Base-by-base conservation (phyloP, 2,797 vertebrate genomes). In the Apogon talboti region DNA sequence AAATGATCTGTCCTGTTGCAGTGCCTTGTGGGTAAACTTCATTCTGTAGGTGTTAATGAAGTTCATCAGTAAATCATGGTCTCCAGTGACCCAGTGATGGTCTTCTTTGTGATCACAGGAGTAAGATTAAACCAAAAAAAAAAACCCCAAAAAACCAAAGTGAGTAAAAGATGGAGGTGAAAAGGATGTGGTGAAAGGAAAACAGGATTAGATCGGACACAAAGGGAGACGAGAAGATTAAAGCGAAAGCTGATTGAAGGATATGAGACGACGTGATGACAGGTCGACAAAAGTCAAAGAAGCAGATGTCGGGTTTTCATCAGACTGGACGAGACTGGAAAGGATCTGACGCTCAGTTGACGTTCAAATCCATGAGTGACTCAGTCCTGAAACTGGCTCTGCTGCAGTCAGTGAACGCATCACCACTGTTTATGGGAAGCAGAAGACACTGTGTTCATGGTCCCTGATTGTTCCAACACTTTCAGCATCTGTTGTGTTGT, bases 221-320 rank as follows among this genome's bases (percentile, higher is more conserved):
- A 88, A 86, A 88, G 78, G 58, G 71, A 71, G 78, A 70, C 54
- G 61, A 60, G 65, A 73, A 83, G 88, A 82, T 90, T 85, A 86
- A 64, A 79, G 24, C 48, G 64, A 79, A 87, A 89, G 87, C 81
- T 74, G 83, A 86, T 83, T 72, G 80, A 51, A 84, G 76, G 71
- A 78, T 49, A 54, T 77, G 46, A 78, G 69, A 67, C 72, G 76
- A 81, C 11, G 28, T 50, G 76, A 71, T 81, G 85, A 81, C 82
- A 82, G 69, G 65, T 79, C 57, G 57, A 84, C 82, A 86, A 84
- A 85, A 73, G 74, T 41, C 59, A 76, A 73, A 76, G 79, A 78
- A 86, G 65, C 76, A 78, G 73, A 81, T 71, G 67, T 81, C 74
- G 51, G 73, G 46, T 83, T 76, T 84, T 84, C 72, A 83, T 83